Evolutionary conservation across 2,797 vertebrate species (phyloP), one percentile per base, ranked within the genome.

Genomic region (Acomys russatus): DNA sequence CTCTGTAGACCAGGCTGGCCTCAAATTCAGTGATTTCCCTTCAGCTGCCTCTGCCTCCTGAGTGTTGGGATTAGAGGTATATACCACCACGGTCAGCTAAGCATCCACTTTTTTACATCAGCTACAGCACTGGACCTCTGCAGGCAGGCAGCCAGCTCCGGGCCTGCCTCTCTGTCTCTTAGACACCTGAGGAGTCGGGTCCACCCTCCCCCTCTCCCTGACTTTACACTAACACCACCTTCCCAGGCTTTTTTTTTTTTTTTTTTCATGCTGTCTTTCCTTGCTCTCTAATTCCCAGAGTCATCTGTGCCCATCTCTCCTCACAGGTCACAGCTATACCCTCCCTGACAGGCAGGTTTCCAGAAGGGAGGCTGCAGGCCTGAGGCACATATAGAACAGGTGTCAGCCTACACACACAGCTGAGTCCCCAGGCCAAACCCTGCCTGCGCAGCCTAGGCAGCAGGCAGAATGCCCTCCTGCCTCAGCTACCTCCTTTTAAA

Each of bases 151-250:
- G 89, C 83, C 0, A 4, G 82, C 44, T 64, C 74, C n/a, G 64
- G 66, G 33, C 91, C 95, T 38, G 51, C 68, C 79, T 90, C 64
- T 70, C 68, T 38, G 9, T 68, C 89, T 76, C 76, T 77, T 6
- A 4, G 22, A 30, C 80, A 59, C 71, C 59, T 4, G 0, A 87
- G 4, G 23, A 51, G 3, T 56, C 25, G 17, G 93, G 83, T 79
- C 90, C 49, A 3, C 54, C 63, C 7, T 22, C 77, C 76, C 51
- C 5, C 49, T 22, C 88, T 87, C n/a, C 3, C 82, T 66, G 44
- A 49, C 86, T 28, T 23, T 28, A 54, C 33, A 20, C 59, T 3
- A 0, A 9, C 17, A 17, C 25, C 49, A 20, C 61, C 71, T 56
- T 23, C 87, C 51, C 63, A 7, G 83, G 12, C 44, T 70, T n/a